Percentiles rank a stretch among this genome's conserved stretches.
Evolutionary conservation across 2,113 vertebrate genomes (phyloP).

Genomic region (Pithys albifrons): DNA sequence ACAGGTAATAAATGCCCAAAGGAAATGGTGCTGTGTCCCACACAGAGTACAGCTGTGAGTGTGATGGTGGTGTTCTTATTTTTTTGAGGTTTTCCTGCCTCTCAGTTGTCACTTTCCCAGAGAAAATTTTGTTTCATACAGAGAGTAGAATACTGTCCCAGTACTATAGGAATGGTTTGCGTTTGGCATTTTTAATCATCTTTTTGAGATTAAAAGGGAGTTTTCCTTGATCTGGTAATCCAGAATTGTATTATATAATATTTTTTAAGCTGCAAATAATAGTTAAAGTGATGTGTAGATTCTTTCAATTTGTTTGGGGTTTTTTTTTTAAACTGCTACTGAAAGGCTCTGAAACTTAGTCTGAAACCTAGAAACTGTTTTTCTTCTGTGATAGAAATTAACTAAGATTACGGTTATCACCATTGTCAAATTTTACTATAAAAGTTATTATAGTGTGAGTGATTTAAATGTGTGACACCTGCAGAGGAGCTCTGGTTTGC

Average conservation of each 20-base stretch:
- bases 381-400: neutral
- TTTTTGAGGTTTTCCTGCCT: conserved; percentile 64
- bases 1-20: conserved; percentile 91
- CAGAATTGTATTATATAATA: neutral
- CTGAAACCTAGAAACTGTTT: neutral
- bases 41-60: conserved; percentile 42
- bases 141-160: neutral
- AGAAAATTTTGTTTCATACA: conserved; percentile 61
- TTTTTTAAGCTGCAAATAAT: neutral
- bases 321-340: neutral
- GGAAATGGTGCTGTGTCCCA: conserved; percentile 83
- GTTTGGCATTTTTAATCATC: neutral
- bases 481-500: neutral
- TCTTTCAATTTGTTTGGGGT: neutral
- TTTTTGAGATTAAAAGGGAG: neutral
- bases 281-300: accelerated
- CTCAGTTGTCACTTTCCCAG: conserved; percentile 56
- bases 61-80: neutral
- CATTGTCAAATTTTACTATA: neutral
- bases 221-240: neutral
- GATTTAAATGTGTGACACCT: neutral
- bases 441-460: neutral
- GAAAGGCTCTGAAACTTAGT: neutral
- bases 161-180: neutral
- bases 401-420: neutral